A percentile compares a stretch with the other conserved stretches of the same genome.
Conservation (phyloP, 2,113 vertebrate genomes). For the Syngnathoides biaculeatus region DNA sequence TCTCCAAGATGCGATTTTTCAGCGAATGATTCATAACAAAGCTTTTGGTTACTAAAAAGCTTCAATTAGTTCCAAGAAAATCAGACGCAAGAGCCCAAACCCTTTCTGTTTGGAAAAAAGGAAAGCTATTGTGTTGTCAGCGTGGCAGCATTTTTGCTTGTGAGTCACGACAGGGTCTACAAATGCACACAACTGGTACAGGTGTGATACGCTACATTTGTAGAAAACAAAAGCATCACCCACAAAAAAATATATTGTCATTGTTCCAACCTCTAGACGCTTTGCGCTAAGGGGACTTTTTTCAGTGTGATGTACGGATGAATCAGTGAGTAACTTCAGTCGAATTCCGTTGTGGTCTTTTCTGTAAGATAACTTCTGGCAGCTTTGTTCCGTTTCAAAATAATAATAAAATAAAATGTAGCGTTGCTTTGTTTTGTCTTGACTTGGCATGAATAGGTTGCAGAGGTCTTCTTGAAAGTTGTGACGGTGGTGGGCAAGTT, state of each 20-base stretch:
- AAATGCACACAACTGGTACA: too few species aligned
- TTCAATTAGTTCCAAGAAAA: too few species aligned
- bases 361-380: conserved; percentile 40
- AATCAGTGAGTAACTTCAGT: conserved; percentile 23
- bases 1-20: too few species aligned
- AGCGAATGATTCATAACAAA: not conserved
- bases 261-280: conserved; percentile 28
- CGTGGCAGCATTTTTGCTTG: too few species aligned
- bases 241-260: too few species aligned
- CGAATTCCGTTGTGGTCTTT: conserved; percentile 38
- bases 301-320: conserved; percentile 33
- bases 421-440: conserved; percentile 26
- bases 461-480: conserved; percentile 30
- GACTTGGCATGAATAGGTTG: conserved; percentile 13
- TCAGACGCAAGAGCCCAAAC: too few species aligned
- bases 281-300: conserved; percentile 17
- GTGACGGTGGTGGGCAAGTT: conserved; percentile 30
- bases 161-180: too few species aligned
- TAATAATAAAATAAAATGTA: not conserved
- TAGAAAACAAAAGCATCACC: too few species aligned
- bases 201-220: too few species aligned
- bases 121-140: too few species aligned
- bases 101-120: too few species aligned
- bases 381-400: conserved; percentile 28
- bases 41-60: not conserved